Evolutionary conservation across 2,888 invertebrate species (phyloP).

Genomic region (Tolmerus cingulatus): DNA sequence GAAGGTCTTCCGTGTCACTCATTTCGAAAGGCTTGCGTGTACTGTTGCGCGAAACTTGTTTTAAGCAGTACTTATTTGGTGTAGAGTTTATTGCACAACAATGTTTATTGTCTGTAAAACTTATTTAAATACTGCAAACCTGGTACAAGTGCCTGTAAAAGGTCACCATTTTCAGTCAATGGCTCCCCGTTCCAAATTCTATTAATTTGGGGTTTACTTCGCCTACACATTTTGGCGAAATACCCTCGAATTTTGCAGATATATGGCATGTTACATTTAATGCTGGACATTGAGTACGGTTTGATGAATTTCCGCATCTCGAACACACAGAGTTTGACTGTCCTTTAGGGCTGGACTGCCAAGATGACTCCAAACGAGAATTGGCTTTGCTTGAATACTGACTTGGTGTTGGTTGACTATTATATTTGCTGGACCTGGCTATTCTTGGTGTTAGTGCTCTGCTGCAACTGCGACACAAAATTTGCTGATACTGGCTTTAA

Average conservation of each 20-base stretch:
- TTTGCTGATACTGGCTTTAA: not conserved
- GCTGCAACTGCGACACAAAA: not conserved
- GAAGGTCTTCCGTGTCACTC: no score
- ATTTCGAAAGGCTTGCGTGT: no score
- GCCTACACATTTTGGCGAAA: not conserved
- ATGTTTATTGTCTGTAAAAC: no score
- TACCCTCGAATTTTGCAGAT: not conserved
- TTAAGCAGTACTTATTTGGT: no score
- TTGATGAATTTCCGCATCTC: not conserved
- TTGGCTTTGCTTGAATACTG: not conserved
- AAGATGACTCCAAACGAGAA: not conserved
- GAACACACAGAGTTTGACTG: not conserved
- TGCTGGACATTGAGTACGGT: slow-evolving; percentile 2
- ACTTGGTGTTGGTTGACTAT: no score
- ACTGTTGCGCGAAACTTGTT: no score
- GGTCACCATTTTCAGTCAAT: no score
- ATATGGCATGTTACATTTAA: not conserved
- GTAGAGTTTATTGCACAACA: no score
- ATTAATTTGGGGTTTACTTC: no score
- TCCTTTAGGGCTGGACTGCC: not conserved
- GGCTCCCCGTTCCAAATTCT: no score
- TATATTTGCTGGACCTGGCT: not conserved
- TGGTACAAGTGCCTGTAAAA: no score
- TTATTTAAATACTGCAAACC: no score
- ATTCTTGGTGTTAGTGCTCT: not conserved